Conservation (phyloP, 2,113 vertebrate species). For the Eolophus roseicapilla region DNA sequence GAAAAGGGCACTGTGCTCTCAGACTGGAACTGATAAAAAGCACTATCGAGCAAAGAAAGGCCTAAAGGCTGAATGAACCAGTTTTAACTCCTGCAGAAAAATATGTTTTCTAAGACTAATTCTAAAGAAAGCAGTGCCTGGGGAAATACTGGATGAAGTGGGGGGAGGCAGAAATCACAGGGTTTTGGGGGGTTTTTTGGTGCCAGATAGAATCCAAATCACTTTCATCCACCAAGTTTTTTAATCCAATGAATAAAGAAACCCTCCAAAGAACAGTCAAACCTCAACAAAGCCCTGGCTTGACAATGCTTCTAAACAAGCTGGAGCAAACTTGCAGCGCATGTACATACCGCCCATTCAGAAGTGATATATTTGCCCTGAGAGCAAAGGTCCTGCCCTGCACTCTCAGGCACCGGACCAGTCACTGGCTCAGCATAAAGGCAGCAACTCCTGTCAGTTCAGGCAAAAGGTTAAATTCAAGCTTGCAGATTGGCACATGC, state of each 20-base stretch:
- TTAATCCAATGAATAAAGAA: background rate
- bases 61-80: background rate
- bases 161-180: background rate
- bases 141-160: background rate
- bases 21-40: background rate
- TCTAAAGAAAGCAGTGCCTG: background rate
- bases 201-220: background rate
- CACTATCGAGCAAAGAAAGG: background rate
- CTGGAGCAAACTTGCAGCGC: background rate
- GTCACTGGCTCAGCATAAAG: background rate
- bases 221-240: background rate
- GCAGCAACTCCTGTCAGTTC: background rate
- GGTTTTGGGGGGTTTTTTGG: fast-evolving
- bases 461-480: background rate
- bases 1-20: conserved; percentile 5
- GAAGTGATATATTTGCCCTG: background rate
- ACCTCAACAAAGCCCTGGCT: background rate
- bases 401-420: background rate
- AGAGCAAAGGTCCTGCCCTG: background rate
- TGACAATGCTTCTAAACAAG: background rate
- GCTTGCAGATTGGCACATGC: background rate
- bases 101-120: background rate
- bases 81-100: background rate
- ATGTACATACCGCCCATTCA: background rate
- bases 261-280: background rate